Base-by-base conservation (phyloP, 2,888 invertebrate genomes). In the Melanchra persicariae region DNA sequence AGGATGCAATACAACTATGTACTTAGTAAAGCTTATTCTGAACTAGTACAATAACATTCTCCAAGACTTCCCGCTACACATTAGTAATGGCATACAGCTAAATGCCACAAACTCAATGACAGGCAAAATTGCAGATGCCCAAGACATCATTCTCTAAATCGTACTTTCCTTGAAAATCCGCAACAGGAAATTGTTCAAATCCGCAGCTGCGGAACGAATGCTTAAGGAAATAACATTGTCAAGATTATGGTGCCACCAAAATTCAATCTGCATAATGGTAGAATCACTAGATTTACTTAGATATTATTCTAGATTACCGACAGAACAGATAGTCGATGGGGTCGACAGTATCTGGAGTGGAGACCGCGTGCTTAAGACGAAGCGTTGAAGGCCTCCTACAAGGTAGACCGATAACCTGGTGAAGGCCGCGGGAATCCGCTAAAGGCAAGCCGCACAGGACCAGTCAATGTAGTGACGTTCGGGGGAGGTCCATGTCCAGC, bases 141-240 rank as follows among this genome's bases (percentile, higher is more conserved):
- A n/a, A 74, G 51, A 19, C 34, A 12, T 61, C 17, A 51, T 34
- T 24, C 19, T 9, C 1, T 34, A n/a, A 43, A 75, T 37, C 19
- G 4, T 1, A 54, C 59, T 75, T 64, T 55, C 72, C 72, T 79
- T 82, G 62, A 71, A 12, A 54, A 8, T 66, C 24, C 0, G 19
- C 59, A 60, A 57, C 19, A 55, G 72, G 78, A 82, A 58, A 72
- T 72, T 22, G 19, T 43, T 61, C 67, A 67, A 79, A 43, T 47
- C 40, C 61, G 22, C 22, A 76, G 51, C 30, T 12, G 62, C 37
- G 49, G 58, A 65, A 65, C 67, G 30, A 62, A 49, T 63, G 24
- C 22, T 66, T 59, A 49, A 72, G 82, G 79, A 79, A 82, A 66
- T 66, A 63, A 66, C 52, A 54, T 22, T 79, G 79, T 61, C 79